Evolutionary conservation across 2,888 invertebrate genomes (phyloP).

Genomic region (Melangyna quadrimaculata): DNA sequence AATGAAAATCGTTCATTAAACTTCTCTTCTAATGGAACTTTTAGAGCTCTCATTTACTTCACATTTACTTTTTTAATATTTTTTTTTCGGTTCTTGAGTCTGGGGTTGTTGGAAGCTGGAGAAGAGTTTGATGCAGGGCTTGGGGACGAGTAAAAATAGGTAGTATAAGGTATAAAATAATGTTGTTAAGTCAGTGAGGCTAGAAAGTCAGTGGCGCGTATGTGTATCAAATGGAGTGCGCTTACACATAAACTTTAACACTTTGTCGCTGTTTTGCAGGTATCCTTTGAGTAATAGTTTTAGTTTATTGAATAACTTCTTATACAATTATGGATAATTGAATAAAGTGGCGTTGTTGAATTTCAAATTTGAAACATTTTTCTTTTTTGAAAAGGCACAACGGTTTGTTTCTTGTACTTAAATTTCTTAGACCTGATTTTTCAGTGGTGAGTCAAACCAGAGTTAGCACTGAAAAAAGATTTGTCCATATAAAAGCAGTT

Average conservation of each 20-base stretch:
- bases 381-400: not conserved
- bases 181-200: conserved; percentile 34
- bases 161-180: conserved; percentile 34
- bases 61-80: conserved; percentile 50
- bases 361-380: not conserved
- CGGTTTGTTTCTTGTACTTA: not conserved
- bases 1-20: conserved; percentile 71
- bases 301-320: not conserved
- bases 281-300: not conserved
- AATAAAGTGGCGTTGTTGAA: too few species aligned
- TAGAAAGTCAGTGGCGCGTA: not conserved
- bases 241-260: conserved; percentile 64
- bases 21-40: conserved; percentile 69
- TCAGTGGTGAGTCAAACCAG: too few species aligned
- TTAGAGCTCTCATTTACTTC: conserved; percentile 68
- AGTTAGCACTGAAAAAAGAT: too few species aligned
- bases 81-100: not conserved
- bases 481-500: too few species aligned
- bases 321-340: not conserved
- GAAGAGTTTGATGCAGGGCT: not conserved
- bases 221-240: conserved; percentile 39
- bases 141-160: not conserved
- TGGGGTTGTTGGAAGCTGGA: not conserved
- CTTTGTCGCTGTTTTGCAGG: conserved; percentile 17
- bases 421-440: not conserved